Conservation (phyloP, 2,113 vertebrate genomes). For the Odocoileus virginianus region DNA sequence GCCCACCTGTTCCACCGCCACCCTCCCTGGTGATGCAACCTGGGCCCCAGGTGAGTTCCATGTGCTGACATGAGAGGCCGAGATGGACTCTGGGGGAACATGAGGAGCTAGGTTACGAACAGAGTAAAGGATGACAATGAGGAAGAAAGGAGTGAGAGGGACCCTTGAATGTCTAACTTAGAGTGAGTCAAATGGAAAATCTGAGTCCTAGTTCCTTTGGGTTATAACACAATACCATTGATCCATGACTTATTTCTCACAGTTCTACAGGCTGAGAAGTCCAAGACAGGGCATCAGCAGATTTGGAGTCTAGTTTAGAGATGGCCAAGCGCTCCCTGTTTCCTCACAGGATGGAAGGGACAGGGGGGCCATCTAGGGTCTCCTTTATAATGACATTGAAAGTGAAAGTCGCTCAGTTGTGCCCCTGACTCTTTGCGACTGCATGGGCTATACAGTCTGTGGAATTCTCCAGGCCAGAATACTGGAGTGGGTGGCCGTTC, state of each 20-base stretch:
- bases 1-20: rapidly evolving
- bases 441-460: not conserved
- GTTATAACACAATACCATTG: not conserved
- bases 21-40: not conserved
- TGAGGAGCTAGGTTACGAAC: too few relatives aligned
- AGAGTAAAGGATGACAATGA: not conserved
- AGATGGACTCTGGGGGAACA: not conserved
- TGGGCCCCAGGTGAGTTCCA: not conserved
- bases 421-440: not conserved
- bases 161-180: not conserved
- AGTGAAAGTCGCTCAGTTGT: not conserved
- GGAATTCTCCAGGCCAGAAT: not conserved
- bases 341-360: not conserved
- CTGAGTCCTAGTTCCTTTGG: not conserved
- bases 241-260: not conserved
- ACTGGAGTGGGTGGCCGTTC: not conserved
- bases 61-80: too few relatives aligned
- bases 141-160: not conserved
- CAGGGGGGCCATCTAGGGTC: not conserved
- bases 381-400: not conserved
- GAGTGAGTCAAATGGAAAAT: not conserved
- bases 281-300: not conserved
- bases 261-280: not conserved
- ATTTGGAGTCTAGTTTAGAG: not conserved
- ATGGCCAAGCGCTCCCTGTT: too few relatives aligned